phyloP scores from a whole-genome alignment of 2,797 vertebrate species.

The Megaceryle alcyon region DNA sequence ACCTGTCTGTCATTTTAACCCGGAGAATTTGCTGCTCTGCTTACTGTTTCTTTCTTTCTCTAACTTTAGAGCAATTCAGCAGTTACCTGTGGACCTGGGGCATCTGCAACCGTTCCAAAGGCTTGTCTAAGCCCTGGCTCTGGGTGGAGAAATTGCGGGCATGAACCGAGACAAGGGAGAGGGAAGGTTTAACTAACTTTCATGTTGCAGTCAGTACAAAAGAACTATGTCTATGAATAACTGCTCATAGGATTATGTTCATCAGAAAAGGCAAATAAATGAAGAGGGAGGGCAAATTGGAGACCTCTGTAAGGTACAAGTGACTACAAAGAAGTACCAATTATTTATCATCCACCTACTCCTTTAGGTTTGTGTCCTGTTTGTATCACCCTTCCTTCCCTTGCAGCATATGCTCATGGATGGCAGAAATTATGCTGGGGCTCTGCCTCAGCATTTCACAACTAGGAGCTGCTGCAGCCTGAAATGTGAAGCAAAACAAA shows the following conservation, averaged over 20 bases:
- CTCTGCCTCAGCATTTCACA: background rate
- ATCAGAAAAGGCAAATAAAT: background rate
- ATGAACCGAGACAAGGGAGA: background rate
- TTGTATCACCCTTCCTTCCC: background rate
- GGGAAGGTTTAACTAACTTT: background rate
- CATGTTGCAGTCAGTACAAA: background rate
- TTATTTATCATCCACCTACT: background rate
- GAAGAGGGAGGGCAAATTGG: background rate
- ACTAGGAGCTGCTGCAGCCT: background rate
- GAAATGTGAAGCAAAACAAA: background rate
- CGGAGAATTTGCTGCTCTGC: background rate
- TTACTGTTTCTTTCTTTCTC: background rate
- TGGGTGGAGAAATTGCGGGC: background rate
- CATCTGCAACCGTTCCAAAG: background rate
- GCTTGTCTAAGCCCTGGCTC: background rate
- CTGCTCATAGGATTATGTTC: background rate
- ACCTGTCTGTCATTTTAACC: conserved; percentile 8
- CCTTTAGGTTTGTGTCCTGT: background rate
- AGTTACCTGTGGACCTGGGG: background rate
- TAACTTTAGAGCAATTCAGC: background rate
- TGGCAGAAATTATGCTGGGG: background rate
- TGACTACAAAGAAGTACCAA: background rate
- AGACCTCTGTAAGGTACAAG: background rate
- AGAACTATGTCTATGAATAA: background rate
- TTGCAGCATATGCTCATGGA: fast-evolving